Evolutionary conservation across 1,140 invertebrate genomes (phyloP), one percentile per base, ranked within the genome.

Genomic region (Euwallacea fornicatus): DNA sequence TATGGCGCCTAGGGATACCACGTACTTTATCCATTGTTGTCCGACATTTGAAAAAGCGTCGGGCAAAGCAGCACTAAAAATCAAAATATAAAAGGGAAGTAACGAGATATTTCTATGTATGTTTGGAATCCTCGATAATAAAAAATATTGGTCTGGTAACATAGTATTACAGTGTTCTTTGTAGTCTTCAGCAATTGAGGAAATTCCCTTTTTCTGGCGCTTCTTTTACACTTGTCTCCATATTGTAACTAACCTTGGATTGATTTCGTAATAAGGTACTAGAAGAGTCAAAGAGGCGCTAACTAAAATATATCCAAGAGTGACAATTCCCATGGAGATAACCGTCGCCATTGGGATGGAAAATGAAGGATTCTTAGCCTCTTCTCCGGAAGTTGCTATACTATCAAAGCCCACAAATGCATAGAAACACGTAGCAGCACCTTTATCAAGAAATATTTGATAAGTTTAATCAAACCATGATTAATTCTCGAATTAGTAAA

Each of bases 341-440:
- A 93, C 84, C 0, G 92, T 95, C 2, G 94, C 93, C 33, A 91
- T 82, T 0, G 94, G 94, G 76, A 96, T 94, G 9, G 92, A 93
- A 7, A 87, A 84, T 0, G 84, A 81, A 0, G 93, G 93, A 77
- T 94, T 89, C 76, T 88, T 90, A 0, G 92, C 92, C 83, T 96
- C 94, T 83, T 96, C 93, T 8, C 92, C 91, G 0, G 92, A 89
- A 0, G 93, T 94, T 7, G 91, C 93, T 53, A 96, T 94, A 71
- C 92, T 93, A 77, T 96, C 94, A 76, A 93, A 93, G 0, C 92
- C 94, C 10, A 95, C 90, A 76, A 93, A 96, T 0, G 93, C 93
- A 77, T 94, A 96, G 76, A 96, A 96, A 81, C 93, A 95, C 6
- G 92, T 92, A 0, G 94, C 94, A 3, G 94, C 93, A 15, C 93